These are phyloP conservation scores for Drosophila neocordata DNA, from an alignment of 1,140 invertebrate genomes.

Conservation along the genomic window DNA sequence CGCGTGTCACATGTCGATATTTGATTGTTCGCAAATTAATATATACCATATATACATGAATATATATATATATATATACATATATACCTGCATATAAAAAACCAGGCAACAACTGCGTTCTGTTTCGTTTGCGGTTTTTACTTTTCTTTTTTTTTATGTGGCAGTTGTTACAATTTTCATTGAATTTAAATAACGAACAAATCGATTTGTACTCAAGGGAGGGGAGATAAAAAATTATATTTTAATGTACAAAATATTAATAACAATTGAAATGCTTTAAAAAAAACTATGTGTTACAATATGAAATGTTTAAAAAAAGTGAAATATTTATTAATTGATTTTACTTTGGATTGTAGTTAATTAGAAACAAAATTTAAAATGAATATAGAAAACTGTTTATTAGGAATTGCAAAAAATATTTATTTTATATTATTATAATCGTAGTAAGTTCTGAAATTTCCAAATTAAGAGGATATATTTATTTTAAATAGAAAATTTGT, in stretches of 20 bases:
- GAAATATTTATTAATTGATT: not conserved
- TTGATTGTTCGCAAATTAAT: constrained; percentile 82
- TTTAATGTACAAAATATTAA: not conserved
- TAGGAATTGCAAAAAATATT: no score
- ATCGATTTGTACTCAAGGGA: not conserved
- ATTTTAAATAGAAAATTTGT: no score
- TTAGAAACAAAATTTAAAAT: no score
- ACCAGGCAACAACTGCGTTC: constrained; percentile 13
- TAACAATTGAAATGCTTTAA: not conserved
- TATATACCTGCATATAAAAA: not conserved
- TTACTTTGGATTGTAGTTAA: not conserved
- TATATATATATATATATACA: constrained; percentile 13
- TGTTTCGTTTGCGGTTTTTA: constrained; percentile 36
- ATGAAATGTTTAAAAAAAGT: not conserved
- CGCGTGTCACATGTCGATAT: constrained; percentile 82
- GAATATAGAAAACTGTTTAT: no score
- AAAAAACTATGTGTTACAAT: no score
- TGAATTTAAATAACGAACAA: not conserved
- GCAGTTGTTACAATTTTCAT: constrained; percentile 10
- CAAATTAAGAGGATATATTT: no score
- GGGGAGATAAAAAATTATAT: not conserved
- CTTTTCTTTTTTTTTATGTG: constrained; percentile 22
- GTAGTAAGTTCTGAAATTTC: no score
- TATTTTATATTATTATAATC: no score
- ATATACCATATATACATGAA: constrained; percentile 53